Evolutionary conservation across 2,797 vertebrate species (phyloP).

Genomic region (Sus cebifrons): DNA sequence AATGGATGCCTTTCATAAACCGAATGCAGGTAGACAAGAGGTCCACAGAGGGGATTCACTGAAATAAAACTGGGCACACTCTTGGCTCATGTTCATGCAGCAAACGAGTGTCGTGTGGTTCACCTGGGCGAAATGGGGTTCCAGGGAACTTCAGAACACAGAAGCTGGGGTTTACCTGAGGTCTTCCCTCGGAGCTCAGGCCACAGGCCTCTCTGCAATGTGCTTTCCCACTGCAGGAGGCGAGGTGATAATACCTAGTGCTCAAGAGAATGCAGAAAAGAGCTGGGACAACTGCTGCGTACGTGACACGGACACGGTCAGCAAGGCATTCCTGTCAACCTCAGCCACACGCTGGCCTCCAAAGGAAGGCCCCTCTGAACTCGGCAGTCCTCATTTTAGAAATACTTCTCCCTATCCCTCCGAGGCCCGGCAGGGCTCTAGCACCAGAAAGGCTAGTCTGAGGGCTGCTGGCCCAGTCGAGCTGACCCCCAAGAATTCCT

Average conservation of each 20-base stretch:
- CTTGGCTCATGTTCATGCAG: too few relatives aligned
- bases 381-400: neutral
- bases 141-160: neutral
- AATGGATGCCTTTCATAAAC: constrained; percentile 50
- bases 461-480: neutral
- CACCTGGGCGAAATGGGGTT: neutral
- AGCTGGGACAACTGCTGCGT: neutral
- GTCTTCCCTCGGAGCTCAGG: neutral
- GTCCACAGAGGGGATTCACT: neutral
- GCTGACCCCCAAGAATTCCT: neutral
- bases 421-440: neutral
- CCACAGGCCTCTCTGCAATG: neutral
- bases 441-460: neutral
- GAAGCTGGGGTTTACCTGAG: neutral
- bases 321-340: constrained; percentile 24
- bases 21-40: constrained; percentile 16
- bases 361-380: neutral
- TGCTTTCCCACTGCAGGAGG: neutral
- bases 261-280: neutral
- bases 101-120: neutral
- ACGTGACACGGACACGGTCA: constrained; percentile 35
- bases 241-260: neutral
- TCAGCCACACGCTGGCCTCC: neutral
- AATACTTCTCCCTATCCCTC: neutral
- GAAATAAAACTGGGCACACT: neutral